Evolutionary conservation across 2,888 invertebrate genomes (phyloP), one percentile per base, ranked within the genome.

Genomic region (Bombylius discolor): DNA sequence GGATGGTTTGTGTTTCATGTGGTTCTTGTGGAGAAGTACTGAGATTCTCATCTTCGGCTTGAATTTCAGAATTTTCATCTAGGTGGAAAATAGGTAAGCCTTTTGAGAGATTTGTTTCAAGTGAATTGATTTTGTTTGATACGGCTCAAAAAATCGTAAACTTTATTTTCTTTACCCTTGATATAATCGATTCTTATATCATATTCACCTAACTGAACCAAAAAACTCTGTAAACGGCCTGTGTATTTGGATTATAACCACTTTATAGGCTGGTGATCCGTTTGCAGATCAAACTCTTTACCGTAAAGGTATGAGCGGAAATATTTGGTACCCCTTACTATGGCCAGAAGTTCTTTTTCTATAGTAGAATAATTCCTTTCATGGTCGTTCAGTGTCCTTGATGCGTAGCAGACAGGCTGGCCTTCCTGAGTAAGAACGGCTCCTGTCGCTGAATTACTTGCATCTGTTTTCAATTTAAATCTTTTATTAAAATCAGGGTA

Each of bases 251-350:
- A 46, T 14, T 57, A 55, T 9, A 60, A 45, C 60, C 57, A 62
- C 44, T 61, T n/a, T n/a, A n/a, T n/a, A n/a, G n/a, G n/a, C n/a
- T n/a, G n/a, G n/a, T n/a, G n/a, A n/a, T n/a, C n/a, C 5, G 58
- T 58, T 56, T 52, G 53, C 11, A 60, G 9, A 49, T 58, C 47
- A 45, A 60, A 61, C 49, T 56, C 64, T 34, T 62, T 62, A 1
- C 68, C 70, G 51, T 65, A 69, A 5, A 72, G 33, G n/a, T 70
- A 70, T 3, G 68, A 68, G 34, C 68, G 53, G 45, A 69, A 71
- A 54, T 68, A 65, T 61, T 68, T 67, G 3, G 62, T 56, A 1
- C 65, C 66, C 66, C 64, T 67, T 2, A 68, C 62, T 6, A 69
- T 64, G 0, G 62, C 63, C 47, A 68, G 44, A 5, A 69, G 51